phyloP scores from a whole-genome alignment of 2,888 invertebrate genomes.

The Polietes domitor region DNA sequence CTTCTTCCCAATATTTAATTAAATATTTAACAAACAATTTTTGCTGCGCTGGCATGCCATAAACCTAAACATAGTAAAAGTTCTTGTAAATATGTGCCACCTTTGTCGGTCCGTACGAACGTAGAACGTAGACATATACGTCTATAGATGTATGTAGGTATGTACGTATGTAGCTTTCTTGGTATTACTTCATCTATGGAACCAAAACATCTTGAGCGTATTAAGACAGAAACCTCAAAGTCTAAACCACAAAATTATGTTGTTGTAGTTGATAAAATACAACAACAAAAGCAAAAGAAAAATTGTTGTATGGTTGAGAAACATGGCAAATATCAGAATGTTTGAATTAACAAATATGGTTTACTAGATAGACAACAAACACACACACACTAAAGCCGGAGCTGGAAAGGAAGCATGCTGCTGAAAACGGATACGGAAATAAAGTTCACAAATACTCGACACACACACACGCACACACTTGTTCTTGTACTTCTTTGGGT shows the following conservation, averaged over 20 bases:
- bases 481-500: not conserved
- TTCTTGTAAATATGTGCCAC: not conserved
- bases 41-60: not conserved
- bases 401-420: not conserved
- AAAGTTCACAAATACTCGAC: constrained; percentile 21
- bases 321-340: constrained; percentile 13
- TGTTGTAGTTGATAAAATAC: constrained; percentile 8
- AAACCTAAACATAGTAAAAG: too few species aligned
- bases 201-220: not conserved
- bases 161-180: too few species aligned
- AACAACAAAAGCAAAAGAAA: not conserved
- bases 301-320: not conserved
- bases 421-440: not conserved
- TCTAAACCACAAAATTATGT: constrained; percentile 44
- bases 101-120: not conserved
- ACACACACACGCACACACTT: not conserved
- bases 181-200: not conserved
- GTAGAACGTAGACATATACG: not conserved
- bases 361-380: not conserved
- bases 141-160: too few species aligned
- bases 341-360: constrained; percentile 33
- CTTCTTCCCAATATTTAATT: constrained; percentile 64
- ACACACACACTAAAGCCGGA: not conserved
- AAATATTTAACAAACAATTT: constrained; percentile 40
- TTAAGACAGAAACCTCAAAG: constrained; percentile 29